phyloP scores from a whole-genome alignment of 2,888 invertebrate genomes.

The Hyles lineata region DNA sequence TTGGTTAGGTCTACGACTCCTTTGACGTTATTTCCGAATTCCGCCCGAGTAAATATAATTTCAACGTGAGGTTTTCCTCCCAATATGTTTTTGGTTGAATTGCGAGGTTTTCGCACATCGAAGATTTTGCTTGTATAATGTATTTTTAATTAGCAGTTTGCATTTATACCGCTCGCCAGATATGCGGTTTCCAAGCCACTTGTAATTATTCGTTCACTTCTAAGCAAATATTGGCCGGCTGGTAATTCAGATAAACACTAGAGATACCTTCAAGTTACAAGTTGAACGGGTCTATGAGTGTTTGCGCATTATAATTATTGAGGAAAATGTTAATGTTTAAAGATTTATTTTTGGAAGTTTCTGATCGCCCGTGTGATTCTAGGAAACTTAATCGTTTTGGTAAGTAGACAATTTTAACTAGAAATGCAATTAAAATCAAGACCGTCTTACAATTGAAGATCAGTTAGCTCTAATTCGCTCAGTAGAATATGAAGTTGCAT shows the following conservation, averaged over 20 bases:
- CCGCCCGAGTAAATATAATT: no score
- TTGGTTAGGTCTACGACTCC: no score
- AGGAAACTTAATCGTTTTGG: background rate
- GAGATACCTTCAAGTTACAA: slow-evolving; percentile 43
- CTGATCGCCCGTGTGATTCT: slow-evolving; percentile 9
- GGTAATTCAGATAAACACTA: slow-evolving; percentile 45
- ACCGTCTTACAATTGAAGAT: no score
- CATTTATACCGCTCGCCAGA: slow-evolving; percentile 10
- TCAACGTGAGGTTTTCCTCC: no score
- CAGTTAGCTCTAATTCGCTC: no score
- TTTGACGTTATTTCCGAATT: no score
- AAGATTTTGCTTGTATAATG: background rate
- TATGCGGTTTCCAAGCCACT: slow-evolving; percentile 32
- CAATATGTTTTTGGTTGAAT: no score
- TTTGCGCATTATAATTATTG: slow-evolving; percentile 51
- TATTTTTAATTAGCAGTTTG: background rate
- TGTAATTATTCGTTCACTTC: slow-evolving; percentile 26
- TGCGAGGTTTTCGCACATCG: no score
- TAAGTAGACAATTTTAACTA: background rate
- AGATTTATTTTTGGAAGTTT: slow-evolving; percentile 40
- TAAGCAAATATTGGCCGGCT: slow-evolving; percentile 39
- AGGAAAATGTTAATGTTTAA: slow-evolving; percentile 48
- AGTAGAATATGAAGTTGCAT: no score
- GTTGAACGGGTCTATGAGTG: slow-evolving; percentile 42
- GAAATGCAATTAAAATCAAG: no score